phyloP scores from a whole-genome alignment of 2,888 invertebrate species.

The Drosophila quinaria region DNA sequence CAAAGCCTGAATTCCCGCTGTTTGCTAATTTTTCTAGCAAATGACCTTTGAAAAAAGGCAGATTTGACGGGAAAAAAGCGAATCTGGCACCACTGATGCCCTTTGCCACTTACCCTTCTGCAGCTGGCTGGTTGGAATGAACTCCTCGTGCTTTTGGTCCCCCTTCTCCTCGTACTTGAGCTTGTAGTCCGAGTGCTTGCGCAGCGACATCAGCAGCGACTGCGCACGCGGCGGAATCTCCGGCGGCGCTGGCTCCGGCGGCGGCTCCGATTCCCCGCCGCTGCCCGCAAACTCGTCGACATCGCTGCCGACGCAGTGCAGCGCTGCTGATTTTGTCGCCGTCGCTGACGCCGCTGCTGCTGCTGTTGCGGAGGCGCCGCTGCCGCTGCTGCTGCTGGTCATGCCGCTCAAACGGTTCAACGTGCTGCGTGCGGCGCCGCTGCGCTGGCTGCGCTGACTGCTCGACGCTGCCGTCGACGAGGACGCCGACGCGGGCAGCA shows the following conservation, averaged over 20 bases:
- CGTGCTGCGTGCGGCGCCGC: constrained; percentile 83
- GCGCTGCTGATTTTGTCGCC: constrained; percentile 35
- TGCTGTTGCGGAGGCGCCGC: constrained; percentile 84
- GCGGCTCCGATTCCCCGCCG: constrained; percentile 87
- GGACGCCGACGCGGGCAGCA: constrained; percentile 72
- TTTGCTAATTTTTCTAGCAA: no score
- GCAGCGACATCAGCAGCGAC: constrained; percentile 88
- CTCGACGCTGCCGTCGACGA: constrained; percentile 82
- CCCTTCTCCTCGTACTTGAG: constrained; percentile 85
- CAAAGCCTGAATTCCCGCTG: no score
- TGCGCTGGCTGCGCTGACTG: constrained; percentile 82
- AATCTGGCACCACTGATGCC: no score
- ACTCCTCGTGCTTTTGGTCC: constrained; percentile 86
- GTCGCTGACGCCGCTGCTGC: constrained; percentile 54
- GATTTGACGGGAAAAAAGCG: no score
- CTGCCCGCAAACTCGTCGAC: constrained; percentile 60
- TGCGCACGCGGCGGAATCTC: constrained; percentile 95
- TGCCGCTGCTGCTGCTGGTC: constrained; percentile 87
- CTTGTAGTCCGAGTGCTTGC: constrained; percentile 85
- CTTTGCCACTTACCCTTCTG: constrained; percentile 69
- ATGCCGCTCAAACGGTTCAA: constrained; percentile 86
- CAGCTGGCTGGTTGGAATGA: constrained; percentile 85
- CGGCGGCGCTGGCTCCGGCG: constrained; percentile 94
- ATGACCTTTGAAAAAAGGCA: no score
- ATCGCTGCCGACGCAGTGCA: constrained; percentile 51